Evolutionary conservation across 2,113 vertebrate species (phyloP), one percentile per base, ranked within the genome.

Genomic region (Gymnarchus niloticus): DNA sequence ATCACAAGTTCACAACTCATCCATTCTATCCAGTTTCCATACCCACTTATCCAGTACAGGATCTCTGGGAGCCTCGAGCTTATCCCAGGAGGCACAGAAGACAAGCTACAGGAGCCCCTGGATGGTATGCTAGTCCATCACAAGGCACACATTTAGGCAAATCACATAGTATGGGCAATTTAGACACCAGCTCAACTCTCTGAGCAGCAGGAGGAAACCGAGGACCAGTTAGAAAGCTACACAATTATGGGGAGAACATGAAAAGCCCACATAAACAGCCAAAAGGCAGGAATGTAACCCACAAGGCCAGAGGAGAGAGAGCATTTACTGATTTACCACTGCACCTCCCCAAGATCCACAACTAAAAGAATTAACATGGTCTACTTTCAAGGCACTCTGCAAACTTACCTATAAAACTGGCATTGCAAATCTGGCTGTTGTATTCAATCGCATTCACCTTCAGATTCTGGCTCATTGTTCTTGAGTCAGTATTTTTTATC

Each of bases 341-440:
- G 33, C n/a, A 81, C 6, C 19, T 3, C 41, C 21, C 8, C 76
- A 78, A 46, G 2, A 48, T 80, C 37, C 82, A 56, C 51, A 83
- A 33, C 52, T 28, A n/a, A n/a, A n/a, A n/a, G n/a, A n/a, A 54
- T 12, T 54, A 33, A 56, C 12, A 33, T 7, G 19, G 28, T 37
- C 7, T 54, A 48, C 7, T 23, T 1, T 19, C 69, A 56, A 56
- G n/a, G 14, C 33, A 37, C 21, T 25, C 9, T 41, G 77, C 28
- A 33, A 85, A 76, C 54, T 56, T 85, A 90, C 91, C 90, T 85
- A 59, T 85, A 37, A 91, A 91, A 33, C 9, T 87, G 56, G 88
- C 89, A 44, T 8, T 87, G 85, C 85, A 83, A 21, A 73, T 76
- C 37, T 51, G 56, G 83, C 83, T 87, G 56, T 44, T 77, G 88